Evolutionary conservation across 2,113 vertebrate genomes (phyloP), one percentile per base, ranked within the genome.

Genomic region (Natator depressus): DNA sequence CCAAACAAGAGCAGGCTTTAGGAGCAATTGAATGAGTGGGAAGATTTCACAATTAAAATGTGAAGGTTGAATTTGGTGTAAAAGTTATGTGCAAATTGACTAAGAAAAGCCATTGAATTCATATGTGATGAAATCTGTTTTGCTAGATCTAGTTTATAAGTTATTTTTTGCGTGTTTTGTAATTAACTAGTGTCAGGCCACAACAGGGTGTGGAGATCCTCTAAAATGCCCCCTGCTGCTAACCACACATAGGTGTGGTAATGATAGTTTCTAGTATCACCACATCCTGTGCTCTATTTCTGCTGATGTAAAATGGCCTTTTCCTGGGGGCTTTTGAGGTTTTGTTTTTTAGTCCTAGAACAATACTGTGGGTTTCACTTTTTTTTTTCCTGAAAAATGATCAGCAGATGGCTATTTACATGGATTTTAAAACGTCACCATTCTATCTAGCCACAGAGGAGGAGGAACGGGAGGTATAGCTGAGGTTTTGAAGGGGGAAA

Each of bases 231-330:
- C 16, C 9, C 42, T 22, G 42, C 59, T 91, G 51, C 51, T 80
- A 47, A 3, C 86, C 65, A 47, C 25, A 25, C 4, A 50, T 47
- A 1, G 53, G 53, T 1, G 4, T 24, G 11, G 11, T 82, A 46
- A 5, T 47, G 10, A 75, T n/a, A 9, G 3, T 19, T 51, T 90
- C 93, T 42, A 2, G 46, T 57, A 2, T 86, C 62, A 75, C 93
- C 92, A 42, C 94, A 89, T 95, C 90, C 94, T 96, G 93, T 92
- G 80, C 89, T 87, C 27, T 24, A 49, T 29, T 51, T 4, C 85
- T 81, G 46, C 91, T 93, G 46, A 69, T 31, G 85, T 85, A 93
- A 91, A 65, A 86, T 14, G 51, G 59, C 46, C 81, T 95, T 93
- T 96, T 75, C 51, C 55, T 25, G 31, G 1, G 42, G 47, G 35